Percentiles rank a stretch among this genome's conserved stretches.
phyloP scores from a whole-genome alignment of 2,888 invertebrate species.

The Tolmerus cingulatus region DNA sequence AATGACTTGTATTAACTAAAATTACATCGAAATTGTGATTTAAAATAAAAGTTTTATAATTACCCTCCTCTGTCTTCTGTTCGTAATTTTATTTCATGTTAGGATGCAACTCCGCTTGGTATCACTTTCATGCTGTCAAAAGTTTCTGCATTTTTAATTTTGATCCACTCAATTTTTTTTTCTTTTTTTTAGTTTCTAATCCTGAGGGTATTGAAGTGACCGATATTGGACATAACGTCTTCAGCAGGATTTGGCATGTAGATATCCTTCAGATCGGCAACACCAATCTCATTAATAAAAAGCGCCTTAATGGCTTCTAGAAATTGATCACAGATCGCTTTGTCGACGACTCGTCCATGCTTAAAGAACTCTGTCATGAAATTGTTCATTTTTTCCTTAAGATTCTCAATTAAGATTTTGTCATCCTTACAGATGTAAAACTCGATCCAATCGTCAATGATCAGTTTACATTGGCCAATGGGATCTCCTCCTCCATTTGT shows the following conservation, averaged over 20 bases:
- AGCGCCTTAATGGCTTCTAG: not conserved
- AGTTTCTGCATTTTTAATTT: not conserved
- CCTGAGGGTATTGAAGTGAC: not conserved
- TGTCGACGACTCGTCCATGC: not conserved
- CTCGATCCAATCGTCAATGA: constrained; percentile 78
- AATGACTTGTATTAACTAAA: too few species aligned
- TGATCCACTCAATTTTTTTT: not conserved
- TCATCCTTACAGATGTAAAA: constrained; percentile 75
- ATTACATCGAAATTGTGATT: too few species aligned
- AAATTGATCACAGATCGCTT: constrained; percentile 5
- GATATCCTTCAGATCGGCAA: not conserved
- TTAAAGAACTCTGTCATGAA: constrained; percentile 66
- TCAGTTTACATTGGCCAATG: constrained; percentile 58
- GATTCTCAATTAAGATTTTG: constrained; percentile 70
- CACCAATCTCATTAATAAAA: not conserved
- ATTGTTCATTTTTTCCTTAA: constrained; percentile 78
- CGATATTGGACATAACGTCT: constrained; percentile 32
- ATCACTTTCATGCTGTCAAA: too few species aligned
- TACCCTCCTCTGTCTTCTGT: too few species aligned
- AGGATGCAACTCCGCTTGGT: too few species aligned
- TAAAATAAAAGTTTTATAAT: too few species aligned
- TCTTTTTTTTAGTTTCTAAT: not conserved
- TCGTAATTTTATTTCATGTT: too few species aligned
- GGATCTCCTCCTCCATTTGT: constrained; percentile 64
- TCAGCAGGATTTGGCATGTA: not conserved